phyloP scores from a whole-genome alignment of 1,140 invertebrate species.

The Battus philenor region DNA sequence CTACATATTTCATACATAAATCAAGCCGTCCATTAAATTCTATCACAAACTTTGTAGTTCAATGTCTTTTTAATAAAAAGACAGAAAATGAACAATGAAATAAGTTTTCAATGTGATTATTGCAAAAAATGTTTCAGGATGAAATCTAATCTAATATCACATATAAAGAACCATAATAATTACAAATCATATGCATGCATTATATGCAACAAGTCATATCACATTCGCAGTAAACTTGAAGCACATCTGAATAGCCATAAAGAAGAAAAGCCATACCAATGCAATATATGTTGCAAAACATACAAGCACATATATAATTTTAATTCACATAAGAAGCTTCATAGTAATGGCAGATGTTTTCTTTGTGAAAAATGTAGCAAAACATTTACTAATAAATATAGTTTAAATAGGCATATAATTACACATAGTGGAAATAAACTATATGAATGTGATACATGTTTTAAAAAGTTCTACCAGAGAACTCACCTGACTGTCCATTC shows the following conservation, averaged over 20 bases:
- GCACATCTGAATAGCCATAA: slow-evolving; percentile 6
- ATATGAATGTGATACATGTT: slow-evolving; percentile 2
- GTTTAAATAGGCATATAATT: slow-evolving; percentile 8
- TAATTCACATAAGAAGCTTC: slow-evolving; percentile 1
- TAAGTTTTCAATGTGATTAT: slow-evolving; percentile 1
- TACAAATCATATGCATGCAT: not conserved
- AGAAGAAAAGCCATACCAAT: slow-evolving; percentile 3
- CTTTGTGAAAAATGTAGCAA: slow-evolving; percentile 9
- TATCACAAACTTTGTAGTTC: too few relatives aligned
- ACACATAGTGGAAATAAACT: slow-evolving; percentile 1
- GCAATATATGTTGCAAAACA: slow-evolving; percentile 3
- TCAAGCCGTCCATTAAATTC: too few relatives aligned
- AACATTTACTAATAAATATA: slow-evolving; percentile 8
- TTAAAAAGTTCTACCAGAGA: slow-evolving; percentile 9
- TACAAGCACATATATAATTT: slow-evolving; percentile 4
- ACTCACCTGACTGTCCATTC: slow-evolving; percentile 1
- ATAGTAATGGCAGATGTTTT: not conserved
- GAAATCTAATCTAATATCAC: not conserved
- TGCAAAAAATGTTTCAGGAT: slow-evolving; percentile 3
- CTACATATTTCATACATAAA: too few relatives aligned
- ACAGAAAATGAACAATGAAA: too few relatives aligned
- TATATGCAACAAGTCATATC: slow-evolving; percentile 8
- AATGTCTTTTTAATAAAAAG: too few relatives aligned
- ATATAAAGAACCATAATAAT: not conserved
- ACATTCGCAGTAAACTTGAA: not conserved